These are phyloP conservation scores for Drepanosiphum platanoidis DNA, from an alignment of 2,888 invertebrate genomes.

Conservation along the genomic window DNA sequence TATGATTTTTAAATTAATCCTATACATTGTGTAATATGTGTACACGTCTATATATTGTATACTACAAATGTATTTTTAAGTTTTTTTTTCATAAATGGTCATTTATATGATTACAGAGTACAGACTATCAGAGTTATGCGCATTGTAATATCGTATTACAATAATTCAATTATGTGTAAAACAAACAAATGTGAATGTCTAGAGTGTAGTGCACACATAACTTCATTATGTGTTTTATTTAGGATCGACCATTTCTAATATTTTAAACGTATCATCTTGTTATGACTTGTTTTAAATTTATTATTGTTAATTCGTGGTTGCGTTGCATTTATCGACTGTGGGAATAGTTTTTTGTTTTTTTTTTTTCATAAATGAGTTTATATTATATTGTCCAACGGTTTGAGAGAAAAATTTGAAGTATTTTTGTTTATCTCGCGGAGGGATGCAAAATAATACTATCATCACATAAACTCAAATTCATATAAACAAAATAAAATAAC, in stretches of 20 bases:
- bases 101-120: too few species aligned
- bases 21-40: neutral
- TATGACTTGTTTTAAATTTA: conserved; percentile 35
- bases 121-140: neutral
- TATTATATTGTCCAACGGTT: neutral
- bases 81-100: neutral
- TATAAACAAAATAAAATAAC: too few species aligned
- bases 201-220: neutral
- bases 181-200: neutral
- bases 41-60: too few species aligned
- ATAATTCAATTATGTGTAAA: conserved; percentile 10
- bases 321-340: conserved; percentile 31
- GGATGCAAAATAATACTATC: neutral
- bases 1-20: neutral
- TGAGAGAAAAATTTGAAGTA: neutral
- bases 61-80: neutral
- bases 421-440: neutral
- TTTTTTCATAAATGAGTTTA: conserved; percentile 3
- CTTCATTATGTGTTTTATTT: neutral
- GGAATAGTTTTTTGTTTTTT: conserved; percentile 26
- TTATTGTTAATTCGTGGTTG: conserved; percentile 10
- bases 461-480: neutral
- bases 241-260: neutral
- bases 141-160: conserved; percentile 41
- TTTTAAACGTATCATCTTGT: conserved; percentile 12